phyloP scores from a whole-genome alignment of 2,797 vertebrate species.

The Coregonus ussuriensis region DNA sequence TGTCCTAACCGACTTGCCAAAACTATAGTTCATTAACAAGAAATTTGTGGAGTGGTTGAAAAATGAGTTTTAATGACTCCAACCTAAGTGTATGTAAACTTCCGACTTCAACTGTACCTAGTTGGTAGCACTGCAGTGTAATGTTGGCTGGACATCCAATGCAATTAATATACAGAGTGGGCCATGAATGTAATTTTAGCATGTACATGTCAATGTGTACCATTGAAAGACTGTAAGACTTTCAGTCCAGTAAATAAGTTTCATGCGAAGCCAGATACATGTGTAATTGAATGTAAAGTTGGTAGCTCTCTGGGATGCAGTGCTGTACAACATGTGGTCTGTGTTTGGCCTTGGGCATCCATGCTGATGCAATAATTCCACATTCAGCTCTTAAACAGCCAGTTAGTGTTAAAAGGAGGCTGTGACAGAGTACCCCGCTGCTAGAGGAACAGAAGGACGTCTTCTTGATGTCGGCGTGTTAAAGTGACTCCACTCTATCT shows the following conservation, averaged over 20 bases:
- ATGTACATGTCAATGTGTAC: too few relatives aligned
- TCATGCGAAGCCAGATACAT: neutral
- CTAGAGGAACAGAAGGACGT: slow-evolving; percentile 27
- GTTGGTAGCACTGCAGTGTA: too few relatives aligned
- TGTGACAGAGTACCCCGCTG: neutral
- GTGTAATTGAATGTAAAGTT: slow-evolving; percentile 7
- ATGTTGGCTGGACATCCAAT: too few relatives aligned
- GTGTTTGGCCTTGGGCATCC: slow-evolving; percentile 9
- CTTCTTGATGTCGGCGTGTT: slow-evolving; percentile 32
- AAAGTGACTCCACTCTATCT: neutral
- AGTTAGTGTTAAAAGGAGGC: neutral
- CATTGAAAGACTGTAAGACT: neutral
- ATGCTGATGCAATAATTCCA: slow-evolving; percentile 9
- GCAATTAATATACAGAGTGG: neutral
- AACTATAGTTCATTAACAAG: too few relatives aligned
- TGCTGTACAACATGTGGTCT: slow-evolving; percentile 2
- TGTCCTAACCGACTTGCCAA: too few relatives aligned
- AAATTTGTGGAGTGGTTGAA: too few relatives aligned
- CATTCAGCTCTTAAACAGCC: slow-evolving; percentile 18
- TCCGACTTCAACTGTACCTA: too few relatives aligned
- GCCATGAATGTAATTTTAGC: neutral
- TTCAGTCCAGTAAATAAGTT: neutral
- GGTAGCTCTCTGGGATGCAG: neutral
- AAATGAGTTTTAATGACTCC: too few relatives aligned
- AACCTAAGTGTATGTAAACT: too few relatives aligned